Conservation (phyloP, 2,888 invertebrate genomes). For the Pachymerium ferrugineum region DNA sequence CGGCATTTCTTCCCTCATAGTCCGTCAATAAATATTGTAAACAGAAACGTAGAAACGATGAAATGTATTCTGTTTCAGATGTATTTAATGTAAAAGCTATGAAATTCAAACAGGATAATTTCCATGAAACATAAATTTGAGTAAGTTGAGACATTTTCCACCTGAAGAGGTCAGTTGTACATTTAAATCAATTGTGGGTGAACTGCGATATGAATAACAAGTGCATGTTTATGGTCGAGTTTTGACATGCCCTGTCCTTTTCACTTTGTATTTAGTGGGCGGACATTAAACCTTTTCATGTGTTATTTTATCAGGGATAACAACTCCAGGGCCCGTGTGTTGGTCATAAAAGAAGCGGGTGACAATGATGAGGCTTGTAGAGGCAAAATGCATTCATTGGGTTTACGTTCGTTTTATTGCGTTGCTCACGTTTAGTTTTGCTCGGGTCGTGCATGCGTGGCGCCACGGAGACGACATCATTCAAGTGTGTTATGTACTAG, state of each 20-base stretch:
- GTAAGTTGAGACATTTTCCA: neutral
- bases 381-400: slow-evolving; percentile 23
- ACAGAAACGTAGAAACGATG: too few species aligned
- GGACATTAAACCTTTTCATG: slow-evolving; percentile 4
- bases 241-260: too few species aligned
- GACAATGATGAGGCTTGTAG: slow-evolving; percentile 7
- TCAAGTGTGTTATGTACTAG: slow-evolving; percentile 11
- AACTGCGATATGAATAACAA: neutral
- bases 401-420: slow-evolving; percentile 24
- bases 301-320: slow-evolving; percentile 17
- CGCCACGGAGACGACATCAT: slow-evolving; percentile 1
- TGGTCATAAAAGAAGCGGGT: slow-evolving; percentile 2
- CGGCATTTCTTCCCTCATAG: too few species aligned
- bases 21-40: too few species aligned
- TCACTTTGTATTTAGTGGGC: slow-evolving; percentile 22
- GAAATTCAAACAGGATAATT: too few species aligned
- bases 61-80: too few species aligned
- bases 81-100: too few species aligned
- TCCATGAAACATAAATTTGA: too few species aligned
- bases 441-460: slow-evolving; percentile 19
- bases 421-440: neutral
- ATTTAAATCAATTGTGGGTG: neutral
- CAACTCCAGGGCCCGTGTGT: neutral
- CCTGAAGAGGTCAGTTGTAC: neutral
- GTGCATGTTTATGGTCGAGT: too few species aligned